A percentile compares a stretch with the other conserved stretches of the same genome.
Evolutionary conservation across 2,797 vertebrate species (phyloP).

Genomic region (Bufotes viridis): DNA sequence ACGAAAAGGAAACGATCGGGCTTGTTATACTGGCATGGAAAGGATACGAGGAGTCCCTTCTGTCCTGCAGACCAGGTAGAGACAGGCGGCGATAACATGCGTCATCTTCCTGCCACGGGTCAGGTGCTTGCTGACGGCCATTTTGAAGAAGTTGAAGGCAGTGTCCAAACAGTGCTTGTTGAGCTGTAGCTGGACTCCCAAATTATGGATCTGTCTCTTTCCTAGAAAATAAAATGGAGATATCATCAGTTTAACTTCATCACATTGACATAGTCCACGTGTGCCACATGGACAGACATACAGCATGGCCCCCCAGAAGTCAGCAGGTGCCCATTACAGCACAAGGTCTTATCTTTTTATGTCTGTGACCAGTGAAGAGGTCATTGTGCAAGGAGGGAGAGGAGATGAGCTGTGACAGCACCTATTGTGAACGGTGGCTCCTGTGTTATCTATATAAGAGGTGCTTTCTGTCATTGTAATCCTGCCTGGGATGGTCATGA

Average conservation of each 20-base stretch:
- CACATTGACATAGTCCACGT: neutral
- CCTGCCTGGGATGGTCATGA: no score
- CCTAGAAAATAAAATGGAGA: conserved; percentile 74
- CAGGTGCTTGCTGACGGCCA: conserved; percentile 89
- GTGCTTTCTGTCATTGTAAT: no score
- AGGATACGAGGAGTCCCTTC: conserved; percentile 99
- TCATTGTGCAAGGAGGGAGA: no score
- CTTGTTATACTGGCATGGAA: conserved; percentile 30
- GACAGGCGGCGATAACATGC: conserved; percentile 90
- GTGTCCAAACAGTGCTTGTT: conserved; percentile 95
- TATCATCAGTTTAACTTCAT: neutral
- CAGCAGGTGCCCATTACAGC: no score
- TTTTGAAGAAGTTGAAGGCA: conserved; percentile 97
- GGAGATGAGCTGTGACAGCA: no score
- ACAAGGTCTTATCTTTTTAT: no score
- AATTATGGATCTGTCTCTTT: conserved; percentile 84
- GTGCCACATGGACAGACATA: no score
- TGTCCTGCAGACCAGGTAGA: conserved; percentile 96
- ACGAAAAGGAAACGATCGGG: neutral
- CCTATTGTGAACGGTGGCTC: no score
- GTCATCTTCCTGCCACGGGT: conserved; percentile 84
- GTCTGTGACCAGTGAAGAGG: no score
- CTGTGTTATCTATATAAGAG: no score
- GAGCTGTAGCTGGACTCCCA: conserved; percentile 94
- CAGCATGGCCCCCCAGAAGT: no score